Evolutionary conservation across 2,113 vertebrate species (phyloP), one percentile per base, ranked within the genome.

Genomic region (Dasyurus viverrinus): DNA sequence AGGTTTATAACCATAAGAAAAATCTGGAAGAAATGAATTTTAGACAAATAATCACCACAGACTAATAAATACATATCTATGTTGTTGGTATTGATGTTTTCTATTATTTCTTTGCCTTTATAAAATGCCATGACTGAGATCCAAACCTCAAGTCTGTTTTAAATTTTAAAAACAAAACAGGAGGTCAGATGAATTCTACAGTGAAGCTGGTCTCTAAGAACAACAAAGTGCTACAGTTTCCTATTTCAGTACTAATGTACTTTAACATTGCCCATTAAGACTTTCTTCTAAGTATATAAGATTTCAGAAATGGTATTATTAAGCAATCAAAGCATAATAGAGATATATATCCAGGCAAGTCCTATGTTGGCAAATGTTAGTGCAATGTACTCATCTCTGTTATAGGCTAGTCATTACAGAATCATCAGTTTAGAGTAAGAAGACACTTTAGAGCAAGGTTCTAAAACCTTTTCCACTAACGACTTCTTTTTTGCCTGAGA

Each of bases 91-190:
- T 26, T 5, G 0, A 2, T 54, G 90, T 48, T 96, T 96, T 89
- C 68, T 68, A 89, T 95, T 96, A 91, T 92, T 52, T 22, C 94
- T 92, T 54, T 93, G 94, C 93, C 95, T 94, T 93, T 93, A 26
- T 60, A n/a, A 84, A 55, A 52, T 47, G 1, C 16, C 16, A 8
- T 25, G 46, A 76, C 11, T 54, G 36, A 14, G 91, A 93, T 94
- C 90, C 90, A 47, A 2, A 57, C 60, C 47, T 55, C 9, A 90
- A 26, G 48, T 92, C 95, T 96, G 96, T 91, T 94, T 94, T 93
- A 93, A 91, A 94, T 96, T 42, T 84, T 84, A 84, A 84, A 84
- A 92, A 92, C 55, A 91, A 91, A 92, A 47, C 84, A 96, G 54
- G 50, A 46, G 11, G 48, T 24, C 25, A 0, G 25, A 24, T 19